Evolutionary conservation across 2,113 vertebrate genomes (phyloP).

Genomic region (Dascyllus trimaculatus): DNA sequence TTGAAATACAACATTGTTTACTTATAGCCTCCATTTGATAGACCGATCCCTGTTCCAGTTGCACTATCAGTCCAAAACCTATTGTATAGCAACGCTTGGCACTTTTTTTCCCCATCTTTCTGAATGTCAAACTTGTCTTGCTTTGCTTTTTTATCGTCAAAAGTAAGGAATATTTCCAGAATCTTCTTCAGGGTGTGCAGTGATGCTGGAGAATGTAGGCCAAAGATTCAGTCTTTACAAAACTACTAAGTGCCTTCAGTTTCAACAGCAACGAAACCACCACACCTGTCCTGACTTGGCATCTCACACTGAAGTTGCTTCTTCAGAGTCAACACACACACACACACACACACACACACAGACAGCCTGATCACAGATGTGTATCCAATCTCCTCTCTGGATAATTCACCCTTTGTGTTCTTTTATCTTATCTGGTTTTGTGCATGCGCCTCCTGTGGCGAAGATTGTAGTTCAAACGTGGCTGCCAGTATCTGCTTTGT

Average conservation of each 20-base stretch:
- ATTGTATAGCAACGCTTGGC: too few relatives aligned
- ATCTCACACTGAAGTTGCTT: background rate
- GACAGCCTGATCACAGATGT: background rate
- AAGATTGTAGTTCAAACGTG: background rate
- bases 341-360: conserved; percentile 5
- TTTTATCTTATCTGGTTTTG: conserved; percentile 10
- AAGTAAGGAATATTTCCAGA: background rate
- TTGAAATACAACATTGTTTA: too few relatives aligned
- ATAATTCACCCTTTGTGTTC: background rate
- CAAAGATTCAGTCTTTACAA: background rate
- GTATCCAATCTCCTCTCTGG: background rate
- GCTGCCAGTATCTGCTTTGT: conserved; percentile 13
- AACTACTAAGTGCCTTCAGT: background rate
- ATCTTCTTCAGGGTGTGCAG: background rate
- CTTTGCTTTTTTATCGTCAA: too few relatives aligned
- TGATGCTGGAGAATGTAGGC: background rate
- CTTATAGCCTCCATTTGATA: too few relatives aligned
- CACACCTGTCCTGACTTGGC: background rate
- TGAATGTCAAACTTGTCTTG: too few relatives aligned
- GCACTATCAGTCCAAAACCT: too few relatives aligned
- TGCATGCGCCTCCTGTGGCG: background rate
- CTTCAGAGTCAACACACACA: background rate
- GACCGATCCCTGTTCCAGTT: too few relatives aligned
- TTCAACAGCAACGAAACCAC: too few relatives aligned
- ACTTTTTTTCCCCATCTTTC: too few relatives aligned